These are phyloP conservation scores for Gadopsis marmoratus DNA, from an alignment of 2,797 vertebrate genomes.

Conservation along the genomic window DNA sequence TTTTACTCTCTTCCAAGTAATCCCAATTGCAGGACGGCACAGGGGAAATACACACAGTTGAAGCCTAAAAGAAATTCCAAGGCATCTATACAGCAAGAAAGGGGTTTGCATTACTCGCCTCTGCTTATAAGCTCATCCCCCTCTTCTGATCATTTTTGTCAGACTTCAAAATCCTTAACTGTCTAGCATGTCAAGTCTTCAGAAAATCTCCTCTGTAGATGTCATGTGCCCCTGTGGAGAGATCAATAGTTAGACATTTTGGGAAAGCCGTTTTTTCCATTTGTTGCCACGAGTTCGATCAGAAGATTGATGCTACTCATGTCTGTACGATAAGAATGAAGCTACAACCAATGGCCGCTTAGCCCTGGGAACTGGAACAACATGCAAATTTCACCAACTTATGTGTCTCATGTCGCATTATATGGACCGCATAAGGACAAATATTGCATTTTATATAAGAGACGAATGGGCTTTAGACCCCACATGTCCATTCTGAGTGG, in stretches of 20 bases:
- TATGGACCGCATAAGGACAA: background rate
- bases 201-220: background rate
- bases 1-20: background rate
- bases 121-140: background rate
- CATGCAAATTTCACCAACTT: too few relatives aligned
- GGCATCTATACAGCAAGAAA: background rate
- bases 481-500: background rate
- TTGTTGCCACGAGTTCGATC: background rate
- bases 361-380: background rate
- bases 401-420: background rate
- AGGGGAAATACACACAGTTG: background rate
- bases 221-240: background rate
- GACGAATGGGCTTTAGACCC: background rate
- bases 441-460: too few relatives aligned
- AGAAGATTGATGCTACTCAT: background rate
- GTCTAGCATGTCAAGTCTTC: background rate
- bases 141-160: background rate
- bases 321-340: background rate
- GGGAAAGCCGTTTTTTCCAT: background rate
- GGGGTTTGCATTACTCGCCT: background rate
- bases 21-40: background rate
- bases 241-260: background rate
- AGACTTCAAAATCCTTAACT: background rate
- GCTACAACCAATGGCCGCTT: background rate
- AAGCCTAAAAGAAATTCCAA: too few relatives aligned